phyloP scores from a whole-genome alignment of 1,140 invertebrate genomes.

The Halotydeus destructor region DNA sequence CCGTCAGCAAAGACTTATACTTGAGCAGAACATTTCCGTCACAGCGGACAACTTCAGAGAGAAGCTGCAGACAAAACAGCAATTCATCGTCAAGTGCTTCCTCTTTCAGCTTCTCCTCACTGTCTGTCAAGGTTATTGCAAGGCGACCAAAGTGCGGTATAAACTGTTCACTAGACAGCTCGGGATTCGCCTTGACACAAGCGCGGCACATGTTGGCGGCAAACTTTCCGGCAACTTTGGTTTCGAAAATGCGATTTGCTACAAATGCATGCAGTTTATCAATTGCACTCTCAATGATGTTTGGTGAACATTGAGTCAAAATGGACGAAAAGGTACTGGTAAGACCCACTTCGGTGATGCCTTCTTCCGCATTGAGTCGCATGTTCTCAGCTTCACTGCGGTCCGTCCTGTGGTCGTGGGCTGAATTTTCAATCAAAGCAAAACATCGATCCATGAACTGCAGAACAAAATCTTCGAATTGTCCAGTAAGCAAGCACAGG shows the following conservation, averaged over 20 bases:
- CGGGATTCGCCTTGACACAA: slow-evolving; percentile 39
- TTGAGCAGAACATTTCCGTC: slow-evolving; percentile 36
- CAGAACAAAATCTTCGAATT: slow-evolving; percentile 68
- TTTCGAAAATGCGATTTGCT: slow-evolving; percentile 49
- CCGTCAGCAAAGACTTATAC: slow-evolving; percentile 35
- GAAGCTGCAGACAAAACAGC: slow-evolving; percentile 48
- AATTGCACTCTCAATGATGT: slow-evolving; percentile 38
- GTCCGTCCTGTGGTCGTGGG: slow-evolving; percentile 32
- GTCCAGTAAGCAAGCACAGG: slow-evolving; percentile 51
- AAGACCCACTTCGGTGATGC: slow-evolving; percentile 42
- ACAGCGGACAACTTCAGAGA: slow-evolving; percentile 41
- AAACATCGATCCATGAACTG: slow-evolving; percentile 59
- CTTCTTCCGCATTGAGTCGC: slow-evolving; percentile 42
- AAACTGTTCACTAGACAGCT: slow-evolving; percentile 43
- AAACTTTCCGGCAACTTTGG: slow-evolving; percentile 53
- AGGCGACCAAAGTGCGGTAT: slow-evolving; percentile 43
- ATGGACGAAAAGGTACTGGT: slow-evolving; percentile 41
- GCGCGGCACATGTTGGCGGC: slow-evolving; percentile 42
- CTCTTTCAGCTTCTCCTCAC: slow-evolving; percentile 37
- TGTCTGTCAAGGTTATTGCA: slow-evolving; percentile 32
- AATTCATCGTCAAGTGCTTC: slow-evolving; percentile 57
- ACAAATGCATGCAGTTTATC: slow-evolving; percentile 50
- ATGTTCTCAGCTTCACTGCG: slow-evolving; percentile 24
- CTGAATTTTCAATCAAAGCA: slow-evolving; percentile 45
- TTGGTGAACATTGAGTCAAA: slow-evolving; percentile 36